phyloP scores from a whole-genome alignment of 2,797 vertebrate species.

The Sebastes nivosus region DNA sequence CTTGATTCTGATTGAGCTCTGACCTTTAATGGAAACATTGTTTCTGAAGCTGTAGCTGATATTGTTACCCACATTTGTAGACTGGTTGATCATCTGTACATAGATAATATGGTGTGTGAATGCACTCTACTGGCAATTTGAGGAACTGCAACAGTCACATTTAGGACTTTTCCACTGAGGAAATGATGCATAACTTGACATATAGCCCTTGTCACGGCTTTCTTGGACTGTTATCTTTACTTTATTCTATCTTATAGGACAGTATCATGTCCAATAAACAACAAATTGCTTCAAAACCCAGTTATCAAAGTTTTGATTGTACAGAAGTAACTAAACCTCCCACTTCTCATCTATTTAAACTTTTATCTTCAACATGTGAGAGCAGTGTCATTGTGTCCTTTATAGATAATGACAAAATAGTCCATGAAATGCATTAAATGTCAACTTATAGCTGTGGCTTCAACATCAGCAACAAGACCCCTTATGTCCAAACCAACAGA shows the following conservation, averaged over 20 bases:
- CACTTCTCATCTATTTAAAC: neutral
- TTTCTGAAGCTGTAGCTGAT: neutral
- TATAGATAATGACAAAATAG: too few species aligned
- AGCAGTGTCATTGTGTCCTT: too few species aligned
- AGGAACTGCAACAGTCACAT: slow-evolving; percentile 25
- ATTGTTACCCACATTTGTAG: neutral
- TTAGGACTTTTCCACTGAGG: neutral
- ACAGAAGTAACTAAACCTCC: neutral
- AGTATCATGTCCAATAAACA: neutral
- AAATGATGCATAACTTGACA: neutral
- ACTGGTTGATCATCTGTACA: neutral
- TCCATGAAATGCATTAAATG: too few species aligned
- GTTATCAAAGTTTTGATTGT: neutral
- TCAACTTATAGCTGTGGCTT: neutral
- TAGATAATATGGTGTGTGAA: slow-evolving; percentile 12
- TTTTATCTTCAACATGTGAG: neutral
- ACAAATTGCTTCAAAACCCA: neutral
- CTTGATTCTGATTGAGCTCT: neutral
- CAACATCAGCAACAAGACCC: neutral
- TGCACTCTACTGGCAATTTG: slow-evolving; percentile 37
- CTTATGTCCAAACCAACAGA: too few species aligned
- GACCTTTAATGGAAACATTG: neutral
- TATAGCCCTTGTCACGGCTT: neutral
- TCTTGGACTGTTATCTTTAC: neutral
- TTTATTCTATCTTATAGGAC: neutral